A percentile compares a stretch with the other conserved stretches of the same genome.
Evolutionary conservation across 2,888 invertebrate species (phyloP).

Genomic region (Sussaba pulchella): DNA sequence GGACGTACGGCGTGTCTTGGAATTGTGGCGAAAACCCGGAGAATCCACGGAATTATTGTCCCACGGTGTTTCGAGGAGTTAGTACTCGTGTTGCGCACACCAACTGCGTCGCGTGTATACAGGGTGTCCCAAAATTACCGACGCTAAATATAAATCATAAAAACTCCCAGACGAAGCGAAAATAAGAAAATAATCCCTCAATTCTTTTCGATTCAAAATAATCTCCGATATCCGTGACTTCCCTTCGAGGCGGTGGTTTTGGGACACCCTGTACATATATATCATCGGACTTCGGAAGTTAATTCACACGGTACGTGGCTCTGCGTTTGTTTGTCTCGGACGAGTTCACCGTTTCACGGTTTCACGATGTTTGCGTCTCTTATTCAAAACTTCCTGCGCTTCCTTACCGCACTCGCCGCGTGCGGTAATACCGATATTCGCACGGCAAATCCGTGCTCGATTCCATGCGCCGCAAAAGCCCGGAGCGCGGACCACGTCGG

Average conservation of each 20-base stretch:
- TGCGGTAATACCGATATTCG: slow-evolving; percentile 44
- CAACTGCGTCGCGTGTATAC: background rate
- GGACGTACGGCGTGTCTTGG: background rate
- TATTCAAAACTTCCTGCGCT: slow-evolving; percentile 53
- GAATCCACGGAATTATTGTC: slow-evolving; percentile 47
- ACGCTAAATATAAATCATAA: no score
- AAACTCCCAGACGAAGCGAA: no score
- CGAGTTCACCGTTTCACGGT: slow-evolving; percentile 40
- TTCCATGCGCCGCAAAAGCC: slow-evolving; percentile 48
- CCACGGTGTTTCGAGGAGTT: slow-evolving; percentile 58
- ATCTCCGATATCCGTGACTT: no score
- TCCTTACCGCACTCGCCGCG: slow-evolving; percentile 19
- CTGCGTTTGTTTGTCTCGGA: slow-evolving; percentile 8
- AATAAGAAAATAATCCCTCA: no score
- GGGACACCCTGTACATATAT: slow-evolving; percentile 52
- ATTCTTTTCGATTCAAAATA: no score
- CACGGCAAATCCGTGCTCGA: slow-evolving; percentile 54
- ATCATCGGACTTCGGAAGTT: slow-evolving; percentile 58
- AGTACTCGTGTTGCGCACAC: background rate
- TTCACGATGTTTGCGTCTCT: slow-evolving; percentile 18
- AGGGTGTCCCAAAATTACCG: no score
- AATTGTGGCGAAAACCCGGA: slow-evolving; percentile 41
- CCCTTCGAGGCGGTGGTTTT: background rate
- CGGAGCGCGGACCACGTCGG: no score
- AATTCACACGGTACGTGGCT: slow-evolving; percentile 45